These are phyloP conservation scores for Oostethus manadensis DNA, from an alignment of 2,113 vertebrate genomes.

Conservation along the genomic window DNA sequence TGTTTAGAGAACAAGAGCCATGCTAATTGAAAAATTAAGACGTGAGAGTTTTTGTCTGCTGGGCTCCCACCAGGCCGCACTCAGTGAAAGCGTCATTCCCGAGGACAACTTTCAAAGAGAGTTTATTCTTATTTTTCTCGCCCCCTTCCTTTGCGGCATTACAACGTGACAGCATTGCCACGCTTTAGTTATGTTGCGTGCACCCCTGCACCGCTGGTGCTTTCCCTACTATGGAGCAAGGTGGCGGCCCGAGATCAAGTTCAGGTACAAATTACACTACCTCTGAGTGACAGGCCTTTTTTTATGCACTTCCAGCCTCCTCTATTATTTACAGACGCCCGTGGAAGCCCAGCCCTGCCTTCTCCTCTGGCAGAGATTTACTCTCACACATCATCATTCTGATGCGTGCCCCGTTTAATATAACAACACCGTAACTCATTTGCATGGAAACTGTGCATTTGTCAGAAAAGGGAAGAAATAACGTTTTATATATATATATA, in stretches of 20 bases:
- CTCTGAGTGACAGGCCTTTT: conserved; percentile 32
- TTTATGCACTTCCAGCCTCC: conserved; percentile 23
- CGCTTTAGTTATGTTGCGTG: background rate
- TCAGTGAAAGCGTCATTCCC: conserved; percentile 53
- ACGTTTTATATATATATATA: too few species aligned
- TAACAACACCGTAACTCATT: too few species aligned
- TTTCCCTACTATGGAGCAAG: conserved; percentile 26
- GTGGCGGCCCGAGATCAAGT: conserved; percentile 42
- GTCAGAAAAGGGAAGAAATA: too few species aligned
- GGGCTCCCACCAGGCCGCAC: conserved; percentile 48
- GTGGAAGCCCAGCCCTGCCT: background rate
- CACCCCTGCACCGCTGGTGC: conserved; percentile 19
- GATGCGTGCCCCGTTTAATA: too few species aligned
- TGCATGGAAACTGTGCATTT: too few species aligned
- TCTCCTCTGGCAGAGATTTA: background rate
- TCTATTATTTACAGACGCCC: conserved; percentile 38
- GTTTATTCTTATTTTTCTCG: conserved; percentile 20
- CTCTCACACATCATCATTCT: background rate
- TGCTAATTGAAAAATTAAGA: conserved; percentile 80
- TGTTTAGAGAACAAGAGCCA: conserved; percentile 73
- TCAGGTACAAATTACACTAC: conserved; percentile 33
- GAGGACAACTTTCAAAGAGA: conserved; percentile 28
- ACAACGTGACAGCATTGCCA: background rate
- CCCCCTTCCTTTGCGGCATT: background rate
- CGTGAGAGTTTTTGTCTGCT: conserved; percentile 66